phyloP scores from a whole-genome alignment of 2,888 invertebrate species.

The Cinara cedri region DNA sequence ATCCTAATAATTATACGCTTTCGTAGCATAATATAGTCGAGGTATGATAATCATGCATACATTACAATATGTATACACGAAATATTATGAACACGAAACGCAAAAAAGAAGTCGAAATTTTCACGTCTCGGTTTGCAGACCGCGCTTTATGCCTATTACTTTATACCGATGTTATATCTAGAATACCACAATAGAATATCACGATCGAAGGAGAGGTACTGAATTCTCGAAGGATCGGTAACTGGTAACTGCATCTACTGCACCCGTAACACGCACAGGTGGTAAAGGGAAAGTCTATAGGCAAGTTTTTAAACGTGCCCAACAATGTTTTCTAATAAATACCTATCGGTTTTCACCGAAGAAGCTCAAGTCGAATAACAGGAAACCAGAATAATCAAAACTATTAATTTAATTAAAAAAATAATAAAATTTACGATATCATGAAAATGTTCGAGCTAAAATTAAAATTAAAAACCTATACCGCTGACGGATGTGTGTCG shows the following conservation, averaged over 20 bases:
- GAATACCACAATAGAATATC: neutral
- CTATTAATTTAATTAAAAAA: too few species aligned
- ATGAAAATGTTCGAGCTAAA: too few species aligned
- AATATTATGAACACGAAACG: neutral
- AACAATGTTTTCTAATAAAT: constrained; percentile 43
- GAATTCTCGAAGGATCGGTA: too few species aligned
- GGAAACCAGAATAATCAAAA: too few species aligned
- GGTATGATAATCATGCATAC: neutral
- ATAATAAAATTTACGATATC: too few species aligned
- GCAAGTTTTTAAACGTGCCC: constrained; percentile 21
- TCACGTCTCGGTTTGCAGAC: neutral
- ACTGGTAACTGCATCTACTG: too few species aligned
- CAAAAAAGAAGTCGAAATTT: neutral
- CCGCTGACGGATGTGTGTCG: too few species aligned
- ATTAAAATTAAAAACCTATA: too few species aligned
- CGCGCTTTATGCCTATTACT: too few species aligned
- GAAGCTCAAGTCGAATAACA: too few species aligned
- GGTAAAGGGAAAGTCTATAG: constrained; percentile 40
- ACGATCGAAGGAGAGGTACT: constrained; percentile 2
- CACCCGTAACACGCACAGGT: neutral
- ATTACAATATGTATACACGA: neutral
- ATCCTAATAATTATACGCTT: constrained; percentile 20
- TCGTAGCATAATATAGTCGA: neutral
- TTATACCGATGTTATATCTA: neutral
- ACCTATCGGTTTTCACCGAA: neutral